Base-by-base conservation (phyloP, 2,888 invertebrate species). In the Xestia rhomboidea region DNA sequence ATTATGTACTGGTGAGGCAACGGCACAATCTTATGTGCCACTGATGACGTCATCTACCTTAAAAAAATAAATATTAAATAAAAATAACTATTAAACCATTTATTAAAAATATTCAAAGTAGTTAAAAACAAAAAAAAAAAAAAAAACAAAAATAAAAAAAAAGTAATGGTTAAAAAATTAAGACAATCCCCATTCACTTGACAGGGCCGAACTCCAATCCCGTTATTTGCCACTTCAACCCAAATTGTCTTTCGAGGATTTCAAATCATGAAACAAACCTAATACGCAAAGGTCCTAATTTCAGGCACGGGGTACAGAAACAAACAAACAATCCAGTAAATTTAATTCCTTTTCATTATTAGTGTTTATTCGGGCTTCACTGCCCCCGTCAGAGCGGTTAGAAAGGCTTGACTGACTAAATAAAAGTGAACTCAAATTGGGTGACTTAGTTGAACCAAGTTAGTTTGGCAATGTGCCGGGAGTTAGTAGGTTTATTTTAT, bases 331-430 rank as follows among this genome's bases (percentile, higher is more conserved):
- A 82, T 83, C 81, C 79, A 86, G 79, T 85, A 86, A 91, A 91
- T 90, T 90, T 87, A 88, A 90, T 90, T 89, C 80, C 80, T 79
- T 89, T 89, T 89, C 86, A 88, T 89, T 89, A 86, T 88, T 86
- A 82, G 82, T 91, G 87, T 92, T 91, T 89, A 82, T 85, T 88
- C 83, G 81, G 84, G 87, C 70, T 76, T 83, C 81, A 72, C 51
- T 81, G 88, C 77, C 73, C 83, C 75, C 75, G 63, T 73, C 77
- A 68, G 73, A 62, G 49, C 51, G 78, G 82, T 76, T 77, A 63
- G 46, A 73, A 78, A 66, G 85, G 74, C 73, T 88, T 81, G 49
- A 67, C 79, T 77, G 79, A 74, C 68, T 74, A 74, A 77, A 85
- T 85, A 83, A 82, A 85, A 87, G 73, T 87, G 72, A 77, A 77